Evolutionary conservation across 1,140 invertebrate species (phyloP).

Genomic region (Aphelenchoides fujianensis): DNA sequence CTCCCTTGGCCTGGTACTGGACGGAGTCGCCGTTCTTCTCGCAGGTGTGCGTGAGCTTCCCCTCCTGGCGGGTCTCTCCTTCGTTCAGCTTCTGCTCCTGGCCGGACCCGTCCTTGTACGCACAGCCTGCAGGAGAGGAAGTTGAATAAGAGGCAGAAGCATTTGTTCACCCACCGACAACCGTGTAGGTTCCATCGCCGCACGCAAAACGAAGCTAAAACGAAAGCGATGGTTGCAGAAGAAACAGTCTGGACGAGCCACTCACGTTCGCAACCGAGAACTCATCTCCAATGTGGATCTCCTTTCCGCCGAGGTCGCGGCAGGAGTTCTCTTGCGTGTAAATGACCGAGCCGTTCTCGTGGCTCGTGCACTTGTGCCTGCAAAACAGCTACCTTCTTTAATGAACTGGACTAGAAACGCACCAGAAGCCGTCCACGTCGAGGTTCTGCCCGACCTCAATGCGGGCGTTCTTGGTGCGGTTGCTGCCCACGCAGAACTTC

Average conservation of each 20-base stretch:
- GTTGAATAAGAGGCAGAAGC: neutral
- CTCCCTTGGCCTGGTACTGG: conserved; percentile 33
- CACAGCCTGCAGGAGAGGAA: conserved; percentile 33
- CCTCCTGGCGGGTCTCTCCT: conserved; percentile 37
- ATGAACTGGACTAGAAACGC: neutral
- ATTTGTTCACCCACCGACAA: conserved; percentile 40
- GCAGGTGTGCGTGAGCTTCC: conserved; percentile 43
- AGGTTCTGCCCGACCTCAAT: conserved; percentile 33
- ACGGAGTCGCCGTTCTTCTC: conserved; percentile 37
- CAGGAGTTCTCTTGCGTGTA: conserved; percentile 48
- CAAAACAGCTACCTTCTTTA: neutral
- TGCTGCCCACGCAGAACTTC: conserved; percentile 28
- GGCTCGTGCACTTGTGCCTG: conserved; percentile 41
- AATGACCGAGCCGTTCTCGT: conserved; percentile 45
- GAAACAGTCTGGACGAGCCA: too few relatives aligned
- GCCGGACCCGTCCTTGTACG: conserved; percentile 24
- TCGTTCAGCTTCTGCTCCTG: conserved; percentile 22
- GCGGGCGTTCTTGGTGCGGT: conserved; percentile 27
- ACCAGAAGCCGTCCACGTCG: conserved; percentile 35
- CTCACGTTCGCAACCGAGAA: conserved; percentile 35
- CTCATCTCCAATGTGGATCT: conserved; percentile 52
- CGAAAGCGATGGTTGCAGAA: too few relatives aligned
- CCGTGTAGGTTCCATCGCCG: conserved; percentile 38
- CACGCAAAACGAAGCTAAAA: conserved; percentile 50
- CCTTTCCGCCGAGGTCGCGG: conserved; percentile 31